Conservation (phyloP, 1,140 invertebrate genomes). For the Lutraria rhynchaena region DNA sequence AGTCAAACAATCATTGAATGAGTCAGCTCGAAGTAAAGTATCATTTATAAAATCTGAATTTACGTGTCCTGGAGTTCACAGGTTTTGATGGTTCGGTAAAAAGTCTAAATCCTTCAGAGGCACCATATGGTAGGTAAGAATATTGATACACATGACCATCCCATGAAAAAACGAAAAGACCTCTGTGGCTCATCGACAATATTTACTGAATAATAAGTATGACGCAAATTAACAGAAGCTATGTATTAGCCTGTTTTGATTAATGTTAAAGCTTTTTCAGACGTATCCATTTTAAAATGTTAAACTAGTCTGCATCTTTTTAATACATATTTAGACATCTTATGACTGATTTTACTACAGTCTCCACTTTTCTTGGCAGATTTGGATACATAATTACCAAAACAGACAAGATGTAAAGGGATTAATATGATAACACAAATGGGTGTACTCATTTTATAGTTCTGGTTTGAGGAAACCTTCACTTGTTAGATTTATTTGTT, state of each 20-base stretch:
- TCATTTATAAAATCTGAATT: slow-evolving; percentile 59
- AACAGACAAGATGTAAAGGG: slow-evolving; percentile 38
- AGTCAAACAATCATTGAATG: too few relatives aligned
- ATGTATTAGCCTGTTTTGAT: slow-evolving; percentile 20
- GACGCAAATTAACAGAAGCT: slow-evolving; percentile 43
- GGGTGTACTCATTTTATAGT: slow-evolving; percentile 24
- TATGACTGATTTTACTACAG: slow-evolving; percentile 46
- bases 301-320: background rate
- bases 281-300: slow-evolving; percentile 25
- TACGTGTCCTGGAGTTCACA: slow-evolving; percentile 43
- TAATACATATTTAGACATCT: slow-evolving; percentile 1
- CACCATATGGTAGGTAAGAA: slow-evolving; percentile 48
- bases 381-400: slow-evolving; percentile 57
- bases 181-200: slow-evolving; percentile 40
- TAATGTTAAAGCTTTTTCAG: slow-evolving; percentile 15
- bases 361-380: slow-evolving; percentile 48
- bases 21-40: slow-evolving; percentile 52
- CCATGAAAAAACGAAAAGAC: slow-evolving; percentile 53
- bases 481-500: slow-evolving; percentile 39
- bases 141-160: slow-evolving; percentile 53
- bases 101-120: slow-evolving; percentile 17
- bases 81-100: slow-evolving; percentile 60
- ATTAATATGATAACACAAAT: slow-evolving; percentile 24
- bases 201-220: slow-evolving; percentile 51
- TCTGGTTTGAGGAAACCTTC: slow-evolving; percentile 52